Conservation (phyloP, 1,140 invertebrate genomes). For the Acromyrmex echinatior region DNA sequence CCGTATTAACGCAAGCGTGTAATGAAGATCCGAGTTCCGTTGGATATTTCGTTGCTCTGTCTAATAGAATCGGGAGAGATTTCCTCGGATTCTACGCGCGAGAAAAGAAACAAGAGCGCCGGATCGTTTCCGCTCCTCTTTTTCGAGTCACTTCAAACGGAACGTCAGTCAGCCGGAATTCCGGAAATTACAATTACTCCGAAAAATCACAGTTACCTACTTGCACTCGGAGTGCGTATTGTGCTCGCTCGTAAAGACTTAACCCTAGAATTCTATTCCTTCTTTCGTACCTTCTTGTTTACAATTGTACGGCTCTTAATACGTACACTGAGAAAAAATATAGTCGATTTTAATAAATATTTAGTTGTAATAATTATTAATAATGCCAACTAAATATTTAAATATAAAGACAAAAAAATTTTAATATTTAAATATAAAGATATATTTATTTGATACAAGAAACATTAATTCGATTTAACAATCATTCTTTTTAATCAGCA, state of each 20-base stretch:
- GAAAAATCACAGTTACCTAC: slow-evolving; percentile 11
- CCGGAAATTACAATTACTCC: slow-evolving; percentile 49
- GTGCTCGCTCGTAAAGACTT: slow-evolving; percentile 32
- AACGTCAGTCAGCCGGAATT: slow-evolving; percentile 69
- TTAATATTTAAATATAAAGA: too few species aligned
- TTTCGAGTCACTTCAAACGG: slow-evolving; percentile 49
- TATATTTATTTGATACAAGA: too few species aligned
- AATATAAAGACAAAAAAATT: too few species aligned
- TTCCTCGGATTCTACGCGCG: background rate
- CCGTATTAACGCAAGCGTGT: background rate
- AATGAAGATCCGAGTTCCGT: background rate
- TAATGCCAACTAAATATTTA: too few species aligned
- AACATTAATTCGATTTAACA: too few species aligned
- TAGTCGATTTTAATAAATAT: too few species aligned
- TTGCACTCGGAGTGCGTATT: background rate
- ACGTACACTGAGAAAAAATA: background rate
- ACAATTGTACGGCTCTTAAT: background rate
- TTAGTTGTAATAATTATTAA: too few species aligned
- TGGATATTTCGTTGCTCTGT: background rate
- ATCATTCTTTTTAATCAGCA: too few species aligned
- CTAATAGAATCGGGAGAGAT: background rate
- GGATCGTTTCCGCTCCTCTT: background rate
- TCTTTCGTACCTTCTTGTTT: background rate
- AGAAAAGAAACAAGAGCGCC: background rate
- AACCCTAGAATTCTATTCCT: background rate